Base-by-base conservation (phyloP, 2,888 invertebrate species). In the Hirtodrosophila trivittata region DNA sequence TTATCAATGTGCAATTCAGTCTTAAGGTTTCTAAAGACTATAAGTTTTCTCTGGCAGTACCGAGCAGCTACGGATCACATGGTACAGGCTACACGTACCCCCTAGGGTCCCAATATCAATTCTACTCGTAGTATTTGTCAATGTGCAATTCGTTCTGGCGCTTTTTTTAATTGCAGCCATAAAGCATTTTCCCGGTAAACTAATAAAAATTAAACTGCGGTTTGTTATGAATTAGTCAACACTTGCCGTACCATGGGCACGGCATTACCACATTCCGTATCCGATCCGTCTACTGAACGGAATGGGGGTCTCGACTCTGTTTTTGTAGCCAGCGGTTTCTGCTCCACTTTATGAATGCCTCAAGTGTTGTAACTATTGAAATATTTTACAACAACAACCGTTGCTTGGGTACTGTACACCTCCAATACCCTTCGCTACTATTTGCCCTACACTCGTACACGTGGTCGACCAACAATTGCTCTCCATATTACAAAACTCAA, bases 181-280 rank as follows among this genome's bases (percentile, higher is more conserved):
- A 82, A 82, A 82, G 77, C 82, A 77, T 65, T 83, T 77, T 75
- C 65, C 84, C 73, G 77, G 74, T 75, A 66, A 87, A 77, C 74
- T 80, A 78, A 86, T 88, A 86, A 88, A 88, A 21, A 21, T 21
- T 21, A 88, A n/a, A n/a, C n/a, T n/a, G n/a, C 71, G 66, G 64
- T 50, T 47, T 62, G 70, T 2, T 21, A 21, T 5, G 68, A 64
- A 77, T 72, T 78, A 77, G 81, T 68, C 86, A 85, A 77, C 73
- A 62, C 47, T 41, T 28, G 13, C 16, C 52, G 8, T 25, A 57
- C 77, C 63, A 67, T 47, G 59, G 62, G 33, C 33, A 42, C 7
- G 43, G 26, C 72, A 55, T 42, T 33, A 28, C 10, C 49, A 51
- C 49, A 28, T 47, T 14, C 16, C 28, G 37, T 25, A 30, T 32